Evolutionary conservation across 2,797 vertebrate species (phyloP).

Genomic region (Acanthurus tractus): DNA sequence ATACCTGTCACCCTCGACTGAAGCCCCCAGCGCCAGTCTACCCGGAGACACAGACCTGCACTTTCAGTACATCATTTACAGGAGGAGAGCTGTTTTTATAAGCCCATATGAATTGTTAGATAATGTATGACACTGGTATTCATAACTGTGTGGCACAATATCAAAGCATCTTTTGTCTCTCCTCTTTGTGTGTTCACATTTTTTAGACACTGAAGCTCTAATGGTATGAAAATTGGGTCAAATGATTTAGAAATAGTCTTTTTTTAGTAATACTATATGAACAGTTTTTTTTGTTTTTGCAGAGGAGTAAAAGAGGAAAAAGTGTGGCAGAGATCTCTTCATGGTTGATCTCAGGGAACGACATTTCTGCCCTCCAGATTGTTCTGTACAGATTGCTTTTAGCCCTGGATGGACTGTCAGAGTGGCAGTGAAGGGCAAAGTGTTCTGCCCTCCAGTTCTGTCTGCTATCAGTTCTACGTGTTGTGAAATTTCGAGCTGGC

Average conservation of each 20-base stretch:
- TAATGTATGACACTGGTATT: slow-evolving; percentile 33
- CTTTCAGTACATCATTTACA: background rate
- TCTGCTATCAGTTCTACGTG: slow-evolving; percentile 29
- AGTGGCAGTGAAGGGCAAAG: slow-evolving; percentile 33
- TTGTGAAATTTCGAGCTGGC: slow-evolving; percentile 7
- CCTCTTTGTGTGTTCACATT: background rate
- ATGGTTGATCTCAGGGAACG: slow-evolving; percentile 9
- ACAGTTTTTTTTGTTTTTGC: background rate
- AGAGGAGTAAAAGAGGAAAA: background rate
- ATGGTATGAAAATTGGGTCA: background rate
- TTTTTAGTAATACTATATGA: background rate
- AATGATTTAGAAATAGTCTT: background rate
- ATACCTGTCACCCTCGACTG: slow-evolving; percentile 72
- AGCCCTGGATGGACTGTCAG: slow-evolving; percentile 43
- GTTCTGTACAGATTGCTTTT: slow-evolving; percentile 21
- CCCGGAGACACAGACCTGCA: slow-evolving; percentile 34
- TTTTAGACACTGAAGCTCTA: background rate
- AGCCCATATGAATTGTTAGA: slow-evolving; percentile 24
- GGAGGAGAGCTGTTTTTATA: slow-evolving; percentile 14
- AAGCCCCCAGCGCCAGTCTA: slow-evolving; percentile 62
- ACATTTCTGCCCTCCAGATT: slow-evolving; percentile 31
- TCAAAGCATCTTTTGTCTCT: slow-evolving; percentile 10
- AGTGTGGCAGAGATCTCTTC: slow-evolving; percentile 12
- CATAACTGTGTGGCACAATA: background rate
- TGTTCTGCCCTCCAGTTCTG: slow-evolving; percentile 19